Evolutionary conservation across 2,113 vertebrate genomes (phyloP), one percentile per base, ranked within the genome.

Genomic region (Oceanodroma tethys): DNA sequence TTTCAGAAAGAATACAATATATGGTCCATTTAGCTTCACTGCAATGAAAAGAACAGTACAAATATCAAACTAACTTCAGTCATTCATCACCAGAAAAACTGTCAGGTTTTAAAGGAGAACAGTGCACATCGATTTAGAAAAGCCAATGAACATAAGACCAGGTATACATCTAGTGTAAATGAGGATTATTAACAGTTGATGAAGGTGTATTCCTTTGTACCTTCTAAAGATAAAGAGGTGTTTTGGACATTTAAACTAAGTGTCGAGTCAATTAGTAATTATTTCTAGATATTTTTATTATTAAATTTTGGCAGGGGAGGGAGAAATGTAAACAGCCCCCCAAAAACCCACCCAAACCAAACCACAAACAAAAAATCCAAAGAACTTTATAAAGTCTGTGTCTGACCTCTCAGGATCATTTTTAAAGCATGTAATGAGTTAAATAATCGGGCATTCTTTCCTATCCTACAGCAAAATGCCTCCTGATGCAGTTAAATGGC

Each of bases 401-500:
- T 48, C 45, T 91, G 75, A 74, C 38, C 45, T 81, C 72, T 74
- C 74, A 83, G 42, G 36, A 85, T 68, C 5, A 87, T 68, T 96
- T 93, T 85, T 59, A 81, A 90, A 89, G 48, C 38, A 48, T 32
- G 53, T 72, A 95, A 89, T 92, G 80, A 91, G 56, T 96, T 96
- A 96, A 95, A 43, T 66, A 97, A 92, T 81, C 11, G 3, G 48
- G 10, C 13, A 92, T 94, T 88, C 60, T 95, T 85, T 74, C 47
- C 36, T 74, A 48, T 71, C 19, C 36, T 62, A 52, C 43, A 62
- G 80, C 43, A 89, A 95, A 97, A 95, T 93, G 27, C 48, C 70
- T 89, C 76, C 86, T 40, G 29, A 56, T 80, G 85, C 73, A 96
- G 97, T 97, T 97, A 97, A 95, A 95, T 86, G 63, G 48, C 92